These are phyloP conservation scores for Xanthia togata DNA, from an alignment of 2,888 invertebrate genomes.

Conservation along the genomic window DNA sequence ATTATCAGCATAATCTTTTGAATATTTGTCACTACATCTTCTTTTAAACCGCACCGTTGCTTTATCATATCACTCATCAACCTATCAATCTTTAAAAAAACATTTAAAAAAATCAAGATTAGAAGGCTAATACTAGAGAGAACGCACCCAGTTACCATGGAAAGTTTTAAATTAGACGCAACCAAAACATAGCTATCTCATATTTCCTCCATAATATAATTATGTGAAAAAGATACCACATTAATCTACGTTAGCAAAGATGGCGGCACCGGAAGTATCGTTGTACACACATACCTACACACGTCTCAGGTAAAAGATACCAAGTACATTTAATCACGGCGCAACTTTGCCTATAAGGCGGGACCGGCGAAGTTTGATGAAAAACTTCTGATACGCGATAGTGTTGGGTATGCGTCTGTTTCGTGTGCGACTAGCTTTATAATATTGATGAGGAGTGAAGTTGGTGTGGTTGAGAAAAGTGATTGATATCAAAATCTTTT, in stretches of 20 bases:
- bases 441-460: conserved; percentile 11
- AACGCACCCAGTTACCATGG: not conserved
- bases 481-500: not conserved
- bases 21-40: too few species aligned
- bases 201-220: conserved; percentile 29
- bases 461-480: not conserved
- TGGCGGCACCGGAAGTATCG: conserved; percentile 18
- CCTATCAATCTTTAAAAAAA: too few species aligned
- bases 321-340: conserved; percentile 69
- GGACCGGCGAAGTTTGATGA: conserved; percentile 67
- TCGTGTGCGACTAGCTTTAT: conserved; percentile 10
- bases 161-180: not conserved
- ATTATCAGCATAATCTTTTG: too few species aligned
- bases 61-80: too few species aligned
- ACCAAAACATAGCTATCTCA: not conserved
- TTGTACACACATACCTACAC: not conserved
- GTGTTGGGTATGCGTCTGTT: conserved; percentile 39
- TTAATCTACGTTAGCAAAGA: conserved; percentile 44
- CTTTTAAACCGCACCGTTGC: too few species aligned
- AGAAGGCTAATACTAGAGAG: not conserved
- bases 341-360: conserved; percentile 62
- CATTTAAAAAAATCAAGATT: too few species aligned
- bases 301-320: conserved; percentile 49
- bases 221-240: conserved; percentile 39
- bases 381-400: conserved; percentile 67